A percentile compares a stretch with the other conserved stretches of the same genome.
These are phyloP conservation scores for Theonella swinhoei DNA, from an alignment of 37 sponge, comb jelly and placozoan species.

Conservation along the genomic window DNA sequence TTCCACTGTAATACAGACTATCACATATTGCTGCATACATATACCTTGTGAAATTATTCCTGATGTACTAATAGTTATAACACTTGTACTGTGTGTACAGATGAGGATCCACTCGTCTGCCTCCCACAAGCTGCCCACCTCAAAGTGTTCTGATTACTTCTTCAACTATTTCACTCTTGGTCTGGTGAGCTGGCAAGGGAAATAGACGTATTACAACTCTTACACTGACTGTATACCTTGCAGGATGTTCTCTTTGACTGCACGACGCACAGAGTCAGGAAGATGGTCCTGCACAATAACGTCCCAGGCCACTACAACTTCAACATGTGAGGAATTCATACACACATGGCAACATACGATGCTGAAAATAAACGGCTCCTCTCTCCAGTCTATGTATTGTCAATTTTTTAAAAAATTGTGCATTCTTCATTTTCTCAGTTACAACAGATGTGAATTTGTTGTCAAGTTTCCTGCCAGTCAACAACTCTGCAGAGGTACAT, in stretches of 20 bases:
- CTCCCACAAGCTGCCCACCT: constrained; percentile 76
- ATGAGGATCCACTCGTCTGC: constrained; percentile 92
- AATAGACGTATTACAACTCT: neutral
- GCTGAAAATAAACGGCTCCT: neutral
- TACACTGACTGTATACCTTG: neutral
- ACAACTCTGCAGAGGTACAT: constrained; percentile 6
- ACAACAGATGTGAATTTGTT: constrained; percentile 66
- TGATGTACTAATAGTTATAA: too few species aligned
- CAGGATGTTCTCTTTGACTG: constrained; percentile 99
- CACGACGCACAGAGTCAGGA: constrained; percentile 80
- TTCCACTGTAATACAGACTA: too few species aligned
- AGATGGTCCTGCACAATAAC: constrained; percentile 97
- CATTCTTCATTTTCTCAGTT: constrained; percentile 39
- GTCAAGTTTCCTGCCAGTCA: constrained; percentile 27
- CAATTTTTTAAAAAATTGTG: too few species aligned
- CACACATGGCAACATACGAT: neutral
- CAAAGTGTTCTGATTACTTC: constrained; percentile 90
- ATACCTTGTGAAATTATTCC: too few species aligned
- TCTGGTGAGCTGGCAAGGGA: constrained; percentile 52
- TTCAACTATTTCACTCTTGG: constrained; percentile 99
- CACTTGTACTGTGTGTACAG: constrained; percentile 32
- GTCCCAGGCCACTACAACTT: constrained; percentile 98
- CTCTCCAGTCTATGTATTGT: too few species aligned
- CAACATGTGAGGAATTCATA: constrained; percentile 71
- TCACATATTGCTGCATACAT: too few species aligned